phyloP scores from a whole-genome alignment of 2,113 vertebrate species.

The Nibea coibor region DNA sequence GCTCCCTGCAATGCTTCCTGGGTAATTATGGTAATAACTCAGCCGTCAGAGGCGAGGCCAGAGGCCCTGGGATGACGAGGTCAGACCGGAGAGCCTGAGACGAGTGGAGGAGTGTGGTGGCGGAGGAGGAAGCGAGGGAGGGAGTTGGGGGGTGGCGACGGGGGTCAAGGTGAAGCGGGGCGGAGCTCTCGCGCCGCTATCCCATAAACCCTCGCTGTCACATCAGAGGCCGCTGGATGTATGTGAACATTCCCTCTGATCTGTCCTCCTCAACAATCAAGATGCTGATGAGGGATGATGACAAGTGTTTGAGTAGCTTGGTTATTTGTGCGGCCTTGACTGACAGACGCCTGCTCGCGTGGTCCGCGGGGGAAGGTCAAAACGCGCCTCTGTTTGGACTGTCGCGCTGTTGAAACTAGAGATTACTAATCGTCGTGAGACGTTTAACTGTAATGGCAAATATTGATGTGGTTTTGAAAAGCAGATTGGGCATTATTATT shows the following conservation, averaged over 20 bases:
- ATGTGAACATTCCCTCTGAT: conserved; percentile 64
- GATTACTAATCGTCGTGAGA: conserved; percentile 22
- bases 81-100: conserved; percentile 64
- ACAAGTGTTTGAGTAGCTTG: conserved; percentile 59
- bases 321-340: conserved; percentile 59
- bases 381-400: conserved; percentile 21
- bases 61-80: conserved; percentile 76
- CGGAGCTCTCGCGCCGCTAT: conserved; percentile 23
- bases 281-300: conserved; percentile 78
- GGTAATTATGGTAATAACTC: conserved; percentile 85
- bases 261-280: conserved; percentile 67
- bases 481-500: conserved; percentile 29
- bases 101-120: conserved; percentile 40
- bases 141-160: not conserved
- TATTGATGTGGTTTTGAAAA: conserved; percentile 35
- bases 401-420: conserved; percentile 2
- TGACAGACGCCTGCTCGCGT: conserved; percentile 14
- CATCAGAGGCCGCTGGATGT: conserved; percentile 72
- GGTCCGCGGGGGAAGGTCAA: conserved; percentile 49
- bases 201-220: conserved; percentile 79
- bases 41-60: conserved; percentile 79
- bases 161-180: conserved; percentile 73
- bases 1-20: conserved; percentile 76
- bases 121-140: conserved; percentile 8
- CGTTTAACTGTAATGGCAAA: conserved; percentile 18